phyloP scores from a whole-genome alignment of 2,797 vertebrate species.

The Propithecus deckenii region DNA sequence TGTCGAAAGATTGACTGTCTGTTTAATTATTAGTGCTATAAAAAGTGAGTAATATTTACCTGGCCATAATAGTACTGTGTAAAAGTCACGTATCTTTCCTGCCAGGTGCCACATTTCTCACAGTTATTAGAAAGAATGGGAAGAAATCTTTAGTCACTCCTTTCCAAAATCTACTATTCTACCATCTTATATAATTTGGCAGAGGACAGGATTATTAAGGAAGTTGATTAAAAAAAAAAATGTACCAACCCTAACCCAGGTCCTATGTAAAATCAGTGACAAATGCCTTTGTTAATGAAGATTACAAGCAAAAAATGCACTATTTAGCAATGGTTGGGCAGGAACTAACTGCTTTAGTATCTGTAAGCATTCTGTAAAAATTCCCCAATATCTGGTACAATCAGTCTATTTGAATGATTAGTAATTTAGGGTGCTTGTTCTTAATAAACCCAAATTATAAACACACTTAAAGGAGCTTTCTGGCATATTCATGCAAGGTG shows the following conservation, averaged over 20 bases:
- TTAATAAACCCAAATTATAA: neutral
- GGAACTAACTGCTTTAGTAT: neutral
- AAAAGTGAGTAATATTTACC: constrained; percentile 85
- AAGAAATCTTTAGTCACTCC: constrained; percentile 68
- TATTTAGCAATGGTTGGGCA: neutral
- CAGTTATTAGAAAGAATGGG: constrained; percentile 77
- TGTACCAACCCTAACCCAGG: neutral
- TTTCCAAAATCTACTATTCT: constrained; percentile 44
- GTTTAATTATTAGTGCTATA: constrained; percentile 87
- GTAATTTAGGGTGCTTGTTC: neutral
- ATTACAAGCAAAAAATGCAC: neutral
- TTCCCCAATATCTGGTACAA: no score
- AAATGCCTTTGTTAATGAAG: neutral
- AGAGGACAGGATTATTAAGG: neutral
- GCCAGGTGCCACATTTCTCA: constrained; percentile 87
- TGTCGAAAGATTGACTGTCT: constrained; percentile 71
- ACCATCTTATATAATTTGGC: neutral
- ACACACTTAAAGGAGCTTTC: neutral
- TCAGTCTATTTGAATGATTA: neutral
- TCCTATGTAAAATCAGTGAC: neutral
- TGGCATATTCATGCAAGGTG: neutral
- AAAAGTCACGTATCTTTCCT: constrained; percentile 82
- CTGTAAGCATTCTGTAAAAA: neutral
- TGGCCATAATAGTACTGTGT: constrained; percentile 74
- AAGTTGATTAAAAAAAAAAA: neutral